phyloP scores from a whole-genome alignment of 2,888 invertebrate species.

The Amphipyra berbera region DNA sequence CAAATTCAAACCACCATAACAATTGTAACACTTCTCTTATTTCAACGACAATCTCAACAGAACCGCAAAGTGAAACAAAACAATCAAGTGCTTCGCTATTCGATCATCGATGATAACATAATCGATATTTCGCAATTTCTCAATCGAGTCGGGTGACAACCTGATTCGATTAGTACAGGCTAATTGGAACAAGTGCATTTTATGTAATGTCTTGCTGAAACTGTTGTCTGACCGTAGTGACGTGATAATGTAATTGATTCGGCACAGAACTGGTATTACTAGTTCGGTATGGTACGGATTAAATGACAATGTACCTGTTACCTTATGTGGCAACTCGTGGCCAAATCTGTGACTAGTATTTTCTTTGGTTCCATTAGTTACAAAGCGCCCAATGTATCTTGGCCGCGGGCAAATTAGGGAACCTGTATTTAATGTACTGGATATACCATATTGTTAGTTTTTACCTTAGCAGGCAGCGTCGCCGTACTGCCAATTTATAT shows the following conservation, averaged over 20 bases:
- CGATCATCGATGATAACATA: slow-evolving; percentile 29
- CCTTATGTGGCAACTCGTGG: slow-evolving; percentile 47
- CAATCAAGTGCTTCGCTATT: slow-evolving; percentile 11
- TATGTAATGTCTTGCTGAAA: slow-evolving; percentile 59
- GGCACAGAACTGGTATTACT: slow-evolving; percentile 48
- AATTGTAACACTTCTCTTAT: slow-evolving; percentile 34
- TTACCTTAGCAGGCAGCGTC: no score
- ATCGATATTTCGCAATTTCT: slow-evolving; percentile 55
- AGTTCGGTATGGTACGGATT: slow-evolving; percentile 51
- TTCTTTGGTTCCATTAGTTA: slow-evolving; percentile 27
- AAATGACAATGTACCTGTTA: slow-evolving; percentile 52
- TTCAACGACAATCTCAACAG: slow-evolving; percentile 15
- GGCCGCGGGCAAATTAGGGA: no score
- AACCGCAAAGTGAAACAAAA: slow-evolving; percentile 46
- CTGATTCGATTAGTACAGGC: slow-evolving; percentile 50
- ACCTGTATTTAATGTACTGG: no score
- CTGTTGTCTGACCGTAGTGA: slow-evolving; percentile 34
- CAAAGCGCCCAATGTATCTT: neutral
- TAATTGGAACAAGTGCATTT: slow-evolving; percentile 69
- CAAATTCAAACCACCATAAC: slow-evolving; percentile 2
- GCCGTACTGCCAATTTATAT: no score
- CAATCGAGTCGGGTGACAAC: slow-evolving; percentile 61
- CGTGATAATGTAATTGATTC: slow-evolving; percentile 50
- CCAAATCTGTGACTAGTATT: slow-evolving; percentile 39
- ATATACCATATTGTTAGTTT: no score